phyloP scores from a whole-genome alignment of 53 echinoderm and acorn worm genomes.

The Echinometra lucunter region DNA sequence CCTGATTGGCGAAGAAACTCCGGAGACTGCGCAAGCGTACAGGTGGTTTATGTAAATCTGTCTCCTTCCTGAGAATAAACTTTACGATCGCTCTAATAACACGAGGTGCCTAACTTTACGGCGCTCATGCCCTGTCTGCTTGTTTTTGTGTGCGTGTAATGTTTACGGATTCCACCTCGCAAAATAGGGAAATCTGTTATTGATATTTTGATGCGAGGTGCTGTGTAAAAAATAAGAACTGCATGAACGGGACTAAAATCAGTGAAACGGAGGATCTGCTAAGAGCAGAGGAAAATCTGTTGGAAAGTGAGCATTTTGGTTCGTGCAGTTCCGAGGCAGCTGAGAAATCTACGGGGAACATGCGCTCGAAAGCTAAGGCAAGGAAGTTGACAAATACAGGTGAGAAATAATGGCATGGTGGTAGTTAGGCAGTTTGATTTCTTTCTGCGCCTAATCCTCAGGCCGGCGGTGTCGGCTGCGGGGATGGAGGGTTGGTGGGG shows the following conservation, averaged over 20 bases:
- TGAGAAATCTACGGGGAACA: slow-evolving; percentile 42
- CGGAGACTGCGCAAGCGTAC: slow-evolving; percentile 62
- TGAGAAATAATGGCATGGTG: slow-evolving; percentile 47
- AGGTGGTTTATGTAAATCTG: slow-evolving; percentile 69
- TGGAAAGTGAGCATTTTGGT: slow-evolving; percentile 4
- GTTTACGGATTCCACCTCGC: neutral
- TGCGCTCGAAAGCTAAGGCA: slow-evolving; percentile 65
- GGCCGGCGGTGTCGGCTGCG: slow-evolving; percentile 40
- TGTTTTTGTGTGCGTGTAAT: slow-evolving; percentile 30
- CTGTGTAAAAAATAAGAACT: slow-evolving; percentile 1
- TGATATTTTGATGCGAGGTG: slow-evolving; percentile 14
- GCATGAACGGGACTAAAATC: slow-evolving; percentile 61
- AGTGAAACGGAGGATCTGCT: slow-evolving; percentile 22
- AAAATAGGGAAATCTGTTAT: slow-evolving; percentile 28
- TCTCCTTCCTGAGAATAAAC: slow-evolving; percentile 49
- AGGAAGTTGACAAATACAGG: slow-evolving; percentile 63
- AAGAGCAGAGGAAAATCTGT: slow-evolving; percentile 49
- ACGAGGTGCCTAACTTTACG: slow-evolving; percentile 61
- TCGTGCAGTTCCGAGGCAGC: slow-evolving; percentile 4
- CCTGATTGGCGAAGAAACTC: slow-evolving; percentile 59
- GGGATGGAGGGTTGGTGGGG: neutral
- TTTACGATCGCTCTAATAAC: slow-evolving; percentile 44
- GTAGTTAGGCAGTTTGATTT: slow-evolving; percentile 27
- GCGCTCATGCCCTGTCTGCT: neutral
- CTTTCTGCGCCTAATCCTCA: slow-evolving; percentile 31